phyloP scores from a whole-genome alignment of 1,140 invertebrate genomes.

The Heliconius himera region DNA sequence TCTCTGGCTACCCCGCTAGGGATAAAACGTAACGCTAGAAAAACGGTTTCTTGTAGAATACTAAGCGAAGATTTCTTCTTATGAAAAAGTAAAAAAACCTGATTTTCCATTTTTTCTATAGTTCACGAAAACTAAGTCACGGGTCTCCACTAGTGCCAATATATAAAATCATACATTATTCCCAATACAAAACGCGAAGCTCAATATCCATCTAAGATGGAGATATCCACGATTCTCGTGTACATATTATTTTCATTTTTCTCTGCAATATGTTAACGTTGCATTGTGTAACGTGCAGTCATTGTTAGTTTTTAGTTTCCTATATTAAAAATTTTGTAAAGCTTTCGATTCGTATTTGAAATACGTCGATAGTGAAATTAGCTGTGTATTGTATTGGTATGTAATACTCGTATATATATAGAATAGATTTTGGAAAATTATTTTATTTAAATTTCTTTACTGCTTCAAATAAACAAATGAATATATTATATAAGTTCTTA shows the following conservation, averaged over 20 bases:
- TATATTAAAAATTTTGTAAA: not conserved
- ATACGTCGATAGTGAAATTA: not conserved
- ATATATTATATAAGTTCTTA: no score
- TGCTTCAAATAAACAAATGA: no score
- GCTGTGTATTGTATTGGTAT: not conserved
- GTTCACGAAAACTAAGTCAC: no score
- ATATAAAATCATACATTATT: not conserved
- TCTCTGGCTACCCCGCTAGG: no score
- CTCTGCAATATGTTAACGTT: not conserved
- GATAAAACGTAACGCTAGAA: no score
- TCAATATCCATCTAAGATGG: not conserved
- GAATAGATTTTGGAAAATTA: no score
- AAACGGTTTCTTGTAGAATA: no score
- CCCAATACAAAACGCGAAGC: not conserved
- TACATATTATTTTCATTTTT: constrained; percentile 3
- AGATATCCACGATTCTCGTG: not conserved
- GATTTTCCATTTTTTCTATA: no score
- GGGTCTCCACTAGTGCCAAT: not conserved
- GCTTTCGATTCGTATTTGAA: not conserved
- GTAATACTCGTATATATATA: no score
- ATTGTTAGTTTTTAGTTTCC: not conserved
- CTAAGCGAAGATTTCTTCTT: no score
- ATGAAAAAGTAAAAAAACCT: no score
- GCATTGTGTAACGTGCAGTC: not conserved
- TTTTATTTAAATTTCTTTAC: no score